Base-by-base conservation (phyloP, 2,113 vertebrate species). In the Grammomys surdaster region DNA sequence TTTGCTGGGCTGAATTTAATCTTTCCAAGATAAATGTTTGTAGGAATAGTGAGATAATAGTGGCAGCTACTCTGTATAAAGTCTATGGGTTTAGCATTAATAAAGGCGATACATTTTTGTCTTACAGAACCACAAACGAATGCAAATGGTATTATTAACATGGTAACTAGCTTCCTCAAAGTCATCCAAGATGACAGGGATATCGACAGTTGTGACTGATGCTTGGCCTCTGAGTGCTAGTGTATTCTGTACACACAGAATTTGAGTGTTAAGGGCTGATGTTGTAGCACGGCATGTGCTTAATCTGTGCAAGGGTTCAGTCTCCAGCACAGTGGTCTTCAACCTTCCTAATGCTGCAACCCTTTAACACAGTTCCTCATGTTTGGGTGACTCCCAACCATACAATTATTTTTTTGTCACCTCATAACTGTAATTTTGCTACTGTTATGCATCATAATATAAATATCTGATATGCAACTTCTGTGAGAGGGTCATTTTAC, bases 11-110 rank as follows among this genome's bases (percentile, higher is more conserved):
- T 82, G 67, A 97, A 97, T 95, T 96, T 95, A 96, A 97, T 97
- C 92, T 96, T 95, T 94, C 76, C 12, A 88, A 86, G 93, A 95
- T 93, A 92, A 97, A 96, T 97, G 94, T 95, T 97, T 95, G 87
- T 88, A 96, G 73, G 92, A 95, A 97, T 72, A 67, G 88, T 93
- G 90, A 90, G 84, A 96, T 95, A 96, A 95, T 58, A 89, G 95
- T 89, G 87, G 82, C 77, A 94, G 93, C 58, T 76, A 56, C 67
- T 95, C 82, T 95, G 70, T 89, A 82, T 56, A 90, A 94, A 93
- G 76, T 93, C 94, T 95, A 31, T 80, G 91, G 81, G 67, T 75
- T 96, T 87, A 87, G 77, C 77, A 87, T 89, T 96, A 96, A 94
- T 94, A 94, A 96, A 97, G 76, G 82, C 72, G 84, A 94, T 92